Percentiles rank a stretch among this genome's conserved stretches.
phyloP scores from a whole-genome alignment of 1,140 invertebrate genomes.

The Elysia chlorotica region DNA sequence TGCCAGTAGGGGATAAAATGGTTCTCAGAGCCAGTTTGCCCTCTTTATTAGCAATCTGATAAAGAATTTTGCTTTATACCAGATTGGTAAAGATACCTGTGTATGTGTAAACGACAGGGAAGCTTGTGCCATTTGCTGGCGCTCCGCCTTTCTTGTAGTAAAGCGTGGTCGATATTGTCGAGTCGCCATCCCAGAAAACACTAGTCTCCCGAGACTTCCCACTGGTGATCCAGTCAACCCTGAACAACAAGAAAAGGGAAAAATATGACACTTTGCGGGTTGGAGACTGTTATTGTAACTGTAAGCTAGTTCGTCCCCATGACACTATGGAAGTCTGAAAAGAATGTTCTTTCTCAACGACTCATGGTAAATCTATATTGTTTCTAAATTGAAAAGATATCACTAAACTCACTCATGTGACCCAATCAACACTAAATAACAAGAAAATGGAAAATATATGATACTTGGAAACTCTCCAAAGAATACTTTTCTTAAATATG shows the following conservation, averaged over 20 bases:
- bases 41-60: neutral
- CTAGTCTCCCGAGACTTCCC: neutral
- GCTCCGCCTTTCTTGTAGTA: neutral
- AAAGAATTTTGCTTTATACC: neutral
- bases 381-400: neutral
- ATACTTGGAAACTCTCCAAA: no score
- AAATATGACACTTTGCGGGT: neutral
- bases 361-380: neutral
- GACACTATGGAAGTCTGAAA: neutral
- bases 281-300: neutral
- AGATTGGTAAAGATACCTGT: constrained; percentile 4
- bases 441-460: no score
- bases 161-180: neutral
- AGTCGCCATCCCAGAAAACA: constrained; percentile 6
- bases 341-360: neutral
- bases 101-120: neutral
- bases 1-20: neutral
- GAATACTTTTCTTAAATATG: no score
- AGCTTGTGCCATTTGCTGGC: neutral
- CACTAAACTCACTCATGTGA: no score
- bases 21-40: neutral
- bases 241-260: neutral
- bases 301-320: no score
- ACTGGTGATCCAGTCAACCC: constrained; percentile 8
- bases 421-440: neutral